phyloP scores from a whole-genome alignment of 2,797 vertebrate genomes.

The Saxicola maurus region DNA sequence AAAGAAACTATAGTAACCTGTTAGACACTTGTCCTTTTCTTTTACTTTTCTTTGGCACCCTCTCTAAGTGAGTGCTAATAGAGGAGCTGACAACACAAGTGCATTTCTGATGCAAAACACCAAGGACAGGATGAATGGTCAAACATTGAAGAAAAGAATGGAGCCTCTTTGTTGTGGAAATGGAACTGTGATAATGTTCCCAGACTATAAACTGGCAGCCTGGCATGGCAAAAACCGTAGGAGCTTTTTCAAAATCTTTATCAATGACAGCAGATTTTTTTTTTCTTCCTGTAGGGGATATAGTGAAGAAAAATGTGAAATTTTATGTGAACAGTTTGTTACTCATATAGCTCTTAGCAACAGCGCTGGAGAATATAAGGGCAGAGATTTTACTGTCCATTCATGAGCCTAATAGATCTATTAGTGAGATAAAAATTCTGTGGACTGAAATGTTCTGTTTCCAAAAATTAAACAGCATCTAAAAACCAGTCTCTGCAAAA shows the following conservation, averaged over 20 bases:
- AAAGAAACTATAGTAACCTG: conserved; percentile 48
- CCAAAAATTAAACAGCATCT: background rate
- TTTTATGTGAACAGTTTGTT: conserved; percentile 22
- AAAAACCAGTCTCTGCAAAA: background rate
- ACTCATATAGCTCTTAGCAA: conserved; percentile 19
- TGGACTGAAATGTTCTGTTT: background rate
- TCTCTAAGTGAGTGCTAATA: background rate
- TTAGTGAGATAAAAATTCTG: background rate
- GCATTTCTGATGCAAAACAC: conserved; percentile 54
- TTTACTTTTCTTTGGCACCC: background rate
- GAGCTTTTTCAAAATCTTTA: conserved; percentile 53
- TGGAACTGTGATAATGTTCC: conserved; percentile 50
- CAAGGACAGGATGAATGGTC: conserved; percentile 31
- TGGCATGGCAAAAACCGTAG: conserved; percentile 14
- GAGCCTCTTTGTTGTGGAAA: conserved; percentile 52
- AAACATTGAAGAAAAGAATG: conserved; percentile 46
- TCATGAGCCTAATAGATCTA: background rate
- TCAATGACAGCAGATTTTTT: conserved; percentile 26
- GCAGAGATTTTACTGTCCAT: conserved; percentile 5
- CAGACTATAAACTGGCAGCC: conserved; percentile 49
- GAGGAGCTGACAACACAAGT: conserved; percentile 32
- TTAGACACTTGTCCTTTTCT: conserved; percentile 36
- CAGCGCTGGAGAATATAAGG: background rate
- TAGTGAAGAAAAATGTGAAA: conserved; percentile 21
- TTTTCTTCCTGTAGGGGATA: background rate